phyloP scores from a whole-genome alignment of 2,113 vertebrate genomes.

The Chlorodrepanis virens region DNA sequence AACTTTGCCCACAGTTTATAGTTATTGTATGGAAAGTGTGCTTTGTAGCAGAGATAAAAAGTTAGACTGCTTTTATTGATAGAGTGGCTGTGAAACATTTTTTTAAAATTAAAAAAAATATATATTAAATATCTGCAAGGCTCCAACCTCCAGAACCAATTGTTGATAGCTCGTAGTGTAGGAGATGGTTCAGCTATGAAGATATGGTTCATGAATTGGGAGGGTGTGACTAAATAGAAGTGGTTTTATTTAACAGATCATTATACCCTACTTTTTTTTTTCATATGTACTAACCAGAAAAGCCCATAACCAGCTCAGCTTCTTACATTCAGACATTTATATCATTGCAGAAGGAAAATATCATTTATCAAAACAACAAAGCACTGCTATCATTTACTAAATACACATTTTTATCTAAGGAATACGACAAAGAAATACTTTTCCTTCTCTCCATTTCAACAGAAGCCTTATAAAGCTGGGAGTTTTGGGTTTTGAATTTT shows the following conservation, averaged over 20 bases:
- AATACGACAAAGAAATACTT: not conserved
- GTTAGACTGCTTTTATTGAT: not conserved
- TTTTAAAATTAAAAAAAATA: not conserved
- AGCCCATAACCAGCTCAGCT: not conserved
- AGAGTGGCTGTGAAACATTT: not conserved
- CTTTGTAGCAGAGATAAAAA: conserved; percentile 48
- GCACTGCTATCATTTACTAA: not conserved
- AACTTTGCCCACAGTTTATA: conserved; percentile 55
- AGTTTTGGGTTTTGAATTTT: not conserved
- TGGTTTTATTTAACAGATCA: not conserved
- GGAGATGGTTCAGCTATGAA: not conserved
- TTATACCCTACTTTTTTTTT: not conserved
- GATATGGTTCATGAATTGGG: not conserved
- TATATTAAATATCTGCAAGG: not conserved
- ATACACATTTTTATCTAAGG: not conserved
- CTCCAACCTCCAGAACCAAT: not conserved
- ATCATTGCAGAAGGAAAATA: not conserved
- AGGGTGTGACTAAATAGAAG: conserved; percentile 2
- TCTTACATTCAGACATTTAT: not conserved
- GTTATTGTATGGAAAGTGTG: conserved; percentile 15
- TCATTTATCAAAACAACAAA: not conserved
- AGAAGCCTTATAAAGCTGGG: not conserved
- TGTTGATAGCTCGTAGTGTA: not conserved
- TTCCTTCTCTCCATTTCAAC: not conserved
- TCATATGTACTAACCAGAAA: not conserved